Percentiles rank a stretch among this genome's conserved stretches.
These are phyloP conservation scores for Anthophora plumipes DNA, from an alignment of 2,888 invertebrate genomes.

Conservation along the genomic window DNA sequence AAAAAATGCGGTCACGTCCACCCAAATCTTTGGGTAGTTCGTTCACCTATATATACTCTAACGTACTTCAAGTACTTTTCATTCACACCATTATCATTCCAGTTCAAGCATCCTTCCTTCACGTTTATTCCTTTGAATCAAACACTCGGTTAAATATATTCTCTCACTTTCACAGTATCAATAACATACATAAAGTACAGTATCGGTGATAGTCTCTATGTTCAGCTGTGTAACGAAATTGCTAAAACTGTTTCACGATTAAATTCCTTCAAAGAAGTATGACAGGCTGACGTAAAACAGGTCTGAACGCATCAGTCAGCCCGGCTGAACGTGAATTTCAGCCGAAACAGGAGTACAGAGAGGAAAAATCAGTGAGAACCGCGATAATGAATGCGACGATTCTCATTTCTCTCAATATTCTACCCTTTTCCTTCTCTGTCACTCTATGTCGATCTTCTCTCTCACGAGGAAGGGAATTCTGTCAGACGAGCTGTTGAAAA, in stretches of 20 bases:
- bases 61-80: no score
- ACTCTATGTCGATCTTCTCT: background rate
- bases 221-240: background rate
- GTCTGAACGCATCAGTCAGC: background rate
- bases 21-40: no score
- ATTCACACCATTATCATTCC: no score
- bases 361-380: conserved; percentile 46
- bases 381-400: conserved; percentile 44
- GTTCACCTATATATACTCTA: no score
- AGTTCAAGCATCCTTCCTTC: no score
- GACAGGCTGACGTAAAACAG: background rate
- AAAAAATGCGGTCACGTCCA: no score
- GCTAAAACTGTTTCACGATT: background rate
- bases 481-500: conserved; percentile 64
- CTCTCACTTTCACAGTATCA: no score
- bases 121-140: no score
- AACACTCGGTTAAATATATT: no score
- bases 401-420: background rate
- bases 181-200: no score
- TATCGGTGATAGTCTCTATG: no score
- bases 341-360: background rate
- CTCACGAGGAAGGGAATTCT: conserved; percentile 36
- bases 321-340: conserved; percentile 17
- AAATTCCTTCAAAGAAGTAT: conserved; percentile 8
- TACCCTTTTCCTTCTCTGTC: background rate